phyloP scores from a whole-genome alignment of 2,888 invertebrate species.

The Trichopria drosophilae region DNA sequence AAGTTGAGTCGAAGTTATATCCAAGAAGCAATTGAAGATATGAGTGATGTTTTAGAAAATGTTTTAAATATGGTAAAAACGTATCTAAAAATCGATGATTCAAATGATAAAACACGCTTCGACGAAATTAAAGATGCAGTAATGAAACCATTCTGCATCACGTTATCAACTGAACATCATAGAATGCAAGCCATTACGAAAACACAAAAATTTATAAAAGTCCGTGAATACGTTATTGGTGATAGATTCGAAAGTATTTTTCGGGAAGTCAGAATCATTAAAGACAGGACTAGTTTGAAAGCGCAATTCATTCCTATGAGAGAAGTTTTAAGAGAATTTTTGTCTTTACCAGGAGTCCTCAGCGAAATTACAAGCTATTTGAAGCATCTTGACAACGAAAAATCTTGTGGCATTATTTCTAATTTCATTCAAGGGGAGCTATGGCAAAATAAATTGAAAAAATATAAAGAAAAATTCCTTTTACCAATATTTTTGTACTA shows the following conservation, averaged over 20 bases:
- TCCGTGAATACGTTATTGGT: background rate
- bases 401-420: background rate
- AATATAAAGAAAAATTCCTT: background rate
- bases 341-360: background rate
- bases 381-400: background rate
- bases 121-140: background rate
- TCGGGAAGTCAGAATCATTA: background rate
- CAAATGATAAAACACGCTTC: background rate
- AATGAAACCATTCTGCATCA: no score
- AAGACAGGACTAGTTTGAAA: background rate
- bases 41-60: background rate
- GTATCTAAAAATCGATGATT: no score
- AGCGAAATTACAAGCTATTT: background rate
- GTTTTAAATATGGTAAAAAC: no score
- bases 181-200: background rate
- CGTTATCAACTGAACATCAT: no score
- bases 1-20: background rate
- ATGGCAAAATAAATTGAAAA: no score
- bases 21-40: background rate
- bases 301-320: constrained; percentile 6
- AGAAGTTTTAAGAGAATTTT: no score
- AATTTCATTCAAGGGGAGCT: no score
- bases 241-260: no score
- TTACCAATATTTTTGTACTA: background rate
- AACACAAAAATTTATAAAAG: background rate